Evolutionary conservation across 2,797 vertebrate species (phyloP), one percentile per base, ranked within the genome.

Genomic region (Simalia tracyae): DNA sequence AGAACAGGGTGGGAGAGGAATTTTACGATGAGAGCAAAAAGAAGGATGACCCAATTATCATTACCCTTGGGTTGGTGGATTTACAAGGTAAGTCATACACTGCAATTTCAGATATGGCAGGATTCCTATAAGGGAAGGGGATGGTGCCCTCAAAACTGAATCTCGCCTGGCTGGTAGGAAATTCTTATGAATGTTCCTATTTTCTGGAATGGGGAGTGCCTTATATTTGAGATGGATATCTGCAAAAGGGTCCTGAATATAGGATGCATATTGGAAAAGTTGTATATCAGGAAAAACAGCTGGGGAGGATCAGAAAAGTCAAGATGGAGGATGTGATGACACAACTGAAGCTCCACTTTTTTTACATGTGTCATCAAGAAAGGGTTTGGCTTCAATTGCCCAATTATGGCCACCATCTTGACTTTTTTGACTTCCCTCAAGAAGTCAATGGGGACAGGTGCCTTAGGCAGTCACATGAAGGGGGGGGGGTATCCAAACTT

Each of bases 11-110:
- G 0, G 92, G 96, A 2, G 97, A 97, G 88, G 97, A 97, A 87
- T 98, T 98, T 95, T 98, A 97, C 89, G 97, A 97, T 3, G 97
- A 98, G 0, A 93, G 81, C 88, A 97, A 95, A 72, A 98, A 98
- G 93, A 98, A 94, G 89, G 97, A 98, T 57, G 94, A 95, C 31
- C 92, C 97, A 9, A 88, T 98, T 88, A 97, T 96, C 90, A 97
- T 98, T 90, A 97, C 97, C 42, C 92, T 98, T 90, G 97, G 96
- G 76, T 95, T 98, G 92, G 95, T 95, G 14, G 97, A 97, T 94
- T 93, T 97, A 50, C 97, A 98, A 98, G 98, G 98, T 99, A 97
- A 94, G 91, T 90, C 46, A 91, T 1, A 11, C 84, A 26, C 84
- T 42, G 15, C 54, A 90, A 92, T 84, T 89, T 85, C 61, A 50